These are phyloP conservation scores for Excalfactoria chinensis DNA, from an alignment of 2,113 vertebrate species.

Conservation along the genomic window DNA sequence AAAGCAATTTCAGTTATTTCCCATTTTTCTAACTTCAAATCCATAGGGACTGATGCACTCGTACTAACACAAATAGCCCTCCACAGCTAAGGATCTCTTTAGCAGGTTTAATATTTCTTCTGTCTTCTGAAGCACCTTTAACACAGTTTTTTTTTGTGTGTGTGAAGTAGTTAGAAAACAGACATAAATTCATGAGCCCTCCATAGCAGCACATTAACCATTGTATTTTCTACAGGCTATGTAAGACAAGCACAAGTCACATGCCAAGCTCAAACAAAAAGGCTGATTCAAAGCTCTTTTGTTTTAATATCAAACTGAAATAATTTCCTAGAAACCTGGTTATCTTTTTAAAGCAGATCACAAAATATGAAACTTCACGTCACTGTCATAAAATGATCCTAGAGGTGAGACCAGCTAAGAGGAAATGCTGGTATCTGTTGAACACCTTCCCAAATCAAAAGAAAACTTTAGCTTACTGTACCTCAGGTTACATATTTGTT, in stretches of 20 bases:
- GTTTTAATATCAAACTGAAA: slow-evolving; percentile 43
- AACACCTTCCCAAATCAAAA: background rate
- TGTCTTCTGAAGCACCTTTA: background rate
- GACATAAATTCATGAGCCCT: background rate
- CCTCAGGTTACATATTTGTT: background rate
- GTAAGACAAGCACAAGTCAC: slow-evolving; percentile 36
- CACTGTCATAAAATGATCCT: slow-evolving; percentile 2
- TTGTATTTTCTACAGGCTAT: background rate
- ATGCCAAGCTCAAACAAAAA: slow-evolving; percentile 42
- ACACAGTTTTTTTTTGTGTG: background rate
- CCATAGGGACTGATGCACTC: background rate
- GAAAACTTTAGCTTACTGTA: background rate
- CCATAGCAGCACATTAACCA: background rate
- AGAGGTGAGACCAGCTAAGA: background rate
- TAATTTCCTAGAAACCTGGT: slow-evolving; percentile 17
- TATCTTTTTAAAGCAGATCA: slow-evolving; percentile 18
- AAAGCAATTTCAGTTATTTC: background rate
- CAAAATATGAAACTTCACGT: background rate
- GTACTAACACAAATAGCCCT: background rate
- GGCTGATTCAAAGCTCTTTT: slow-evolving; percentile 27
- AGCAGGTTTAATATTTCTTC: background rate
- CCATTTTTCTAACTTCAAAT: background rate
- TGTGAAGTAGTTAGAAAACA: background rate
- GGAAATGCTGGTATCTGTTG: background rate
- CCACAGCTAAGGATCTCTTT: background rate